Conservation (phyloP, 1,140 invertebrate species). For the Ditylenchus dipsaci region DNA sequence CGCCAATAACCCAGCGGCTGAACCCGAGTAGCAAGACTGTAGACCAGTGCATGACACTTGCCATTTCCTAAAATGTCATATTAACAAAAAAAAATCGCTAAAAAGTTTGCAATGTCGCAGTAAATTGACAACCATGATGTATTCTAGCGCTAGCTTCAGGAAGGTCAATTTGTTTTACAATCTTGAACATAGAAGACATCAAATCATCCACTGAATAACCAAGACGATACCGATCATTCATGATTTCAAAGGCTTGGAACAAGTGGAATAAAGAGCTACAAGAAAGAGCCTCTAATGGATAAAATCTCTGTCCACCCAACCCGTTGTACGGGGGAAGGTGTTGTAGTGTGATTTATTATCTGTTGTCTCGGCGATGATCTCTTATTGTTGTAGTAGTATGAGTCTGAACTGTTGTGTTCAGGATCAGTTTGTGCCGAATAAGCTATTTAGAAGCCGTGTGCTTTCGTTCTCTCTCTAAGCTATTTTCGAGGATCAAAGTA, state of each 20-base stretch:
- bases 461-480: too few species aligned
- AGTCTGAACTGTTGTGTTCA: too few species aligned
- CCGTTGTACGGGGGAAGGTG: too few species aligned
- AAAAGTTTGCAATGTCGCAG: not conserved
- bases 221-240: slow-evolving; percentile 29
- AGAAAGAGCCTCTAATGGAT: too few species aligned
- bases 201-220: slow-evolving; percentile 34
- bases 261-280: too few species aligned
- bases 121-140: slow-evolving; percentile 18
- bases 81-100: not conserved
- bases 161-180: slow-evolving; percentile 20
- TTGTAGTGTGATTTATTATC: too few species aligned
- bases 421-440: too few species aligned
- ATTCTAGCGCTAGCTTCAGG: slow-evolving; percentile 33
- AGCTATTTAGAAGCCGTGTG: too few species aligned
- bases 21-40: slow-evolving; percentile 27
- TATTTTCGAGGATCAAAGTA: too few species aligned
- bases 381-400: too few species aligned
- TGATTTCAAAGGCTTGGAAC: slow-evolving; percentile 26
- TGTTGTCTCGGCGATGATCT: too few species aligned
- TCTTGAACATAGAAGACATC: slow-evolving; percentile 23
- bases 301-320: too few species aligned
- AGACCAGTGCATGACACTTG: slow-evolving; percentile 27
- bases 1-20: slow-evolving; percentile 28
- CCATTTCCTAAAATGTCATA: slow-evolving; percentile 24